phyloP scores from a whole-genome alignment of 2,888 invertebrate genomes.

The Allolobophora icterica region DNA sequence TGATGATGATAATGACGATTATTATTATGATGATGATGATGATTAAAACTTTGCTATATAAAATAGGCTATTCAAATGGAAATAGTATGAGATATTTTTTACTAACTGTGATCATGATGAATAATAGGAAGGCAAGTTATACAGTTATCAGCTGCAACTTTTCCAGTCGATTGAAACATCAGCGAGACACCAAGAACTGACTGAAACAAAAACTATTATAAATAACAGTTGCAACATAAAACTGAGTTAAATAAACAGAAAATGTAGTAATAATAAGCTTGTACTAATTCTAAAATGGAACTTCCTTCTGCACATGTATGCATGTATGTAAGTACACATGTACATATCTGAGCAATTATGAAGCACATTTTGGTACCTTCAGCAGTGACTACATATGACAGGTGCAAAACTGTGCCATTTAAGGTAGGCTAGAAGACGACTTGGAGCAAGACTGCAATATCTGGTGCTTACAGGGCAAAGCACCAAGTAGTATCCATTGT shows the following conservation, averaged over 20 bases:
- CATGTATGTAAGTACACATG: background rate
- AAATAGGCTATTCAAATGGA: background rate
- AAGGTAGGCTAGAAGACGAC: no score
- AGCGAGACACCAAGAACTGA: constrained; percentile 49
- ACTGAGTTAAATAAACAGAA: background rate
- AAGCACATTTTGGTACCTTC: no score
- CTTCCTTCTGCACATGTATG: background rate
- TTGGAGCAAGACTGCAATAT: no score
- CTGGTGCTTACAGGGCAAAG: no score
- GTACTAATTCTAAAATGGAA: background rate
- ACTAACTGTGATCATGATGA: constrained; percentile 53
- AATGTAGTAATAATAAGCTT: background rate
- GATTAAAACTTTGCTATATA: no score
- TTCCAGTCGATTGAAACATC: constrained; percentile 47
- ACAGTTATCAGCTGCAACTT: constrained; percentile 35
- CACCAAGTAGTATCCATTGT: no score
- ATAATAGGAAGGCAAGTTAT: constrained; percentile 55
- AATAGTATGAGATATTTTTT: background rate
- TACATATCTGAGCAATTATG: background rate
- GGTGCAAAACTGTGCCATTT: no score
- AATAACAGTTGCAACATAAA: background rate
- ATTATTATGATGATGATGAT: no score
- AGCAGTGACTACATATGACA: no score
- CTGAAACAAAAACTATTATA: constrained; percentile 44
- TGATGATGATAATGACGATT: no score